phyloP scores from a whole-genome alignment of 1,140 invertebrate species.

The Philaenus spumarius region DNA sequence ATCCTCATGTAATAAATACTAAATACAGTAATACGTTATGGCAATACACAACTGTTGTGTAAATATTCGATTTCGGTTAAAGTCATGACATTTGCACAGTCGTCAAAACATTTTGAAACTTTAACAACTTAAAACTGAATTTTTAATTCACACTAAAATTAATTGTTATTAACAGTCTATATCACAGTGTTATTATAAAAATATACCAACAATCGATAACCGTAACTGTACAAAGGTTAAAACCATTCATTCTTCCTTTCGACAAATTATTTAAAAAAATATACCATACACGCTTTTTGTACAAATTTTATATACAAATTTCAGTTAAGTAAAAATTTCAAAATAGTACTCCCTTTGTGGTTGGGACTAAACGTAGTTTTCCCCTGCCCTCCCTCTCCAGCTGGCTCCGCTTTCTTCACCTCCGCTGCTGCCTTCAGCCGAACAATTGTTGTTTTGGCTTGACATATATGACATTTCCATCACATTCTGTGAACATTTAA shows the following conservation, averaged over 20 bases:
- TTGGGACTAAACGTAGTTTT: conserved; percentile 26
- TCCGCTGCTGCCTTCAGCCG: conserved; percentile 25
- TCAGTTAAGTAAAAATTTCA: neutral
- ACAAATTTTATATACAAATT: conserved; percentile 1
- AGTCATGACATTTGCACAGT: no score
- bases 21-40: no score
- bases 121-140: no score
- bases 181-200: conserved; percentile 14
- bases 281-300: neutral
- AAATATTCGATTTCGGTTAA: no score
- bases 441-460: conserved; percentile 52
- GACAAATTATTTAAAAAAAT: neutral
- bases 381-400: conserved; percentile 19
- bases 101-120: no score
- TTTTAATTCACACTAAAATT: no score
- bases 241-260: neutral
- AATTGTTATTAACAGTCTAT: conserved; percentile 2
- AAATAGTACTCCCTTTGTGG: neutral
- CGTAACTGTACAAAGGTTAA: neutral
- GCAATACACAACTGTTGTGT: no score
- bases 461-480: conserved; percentile 55
- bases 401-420: conserved; percentile 14
- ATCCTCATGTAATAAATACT: no score
- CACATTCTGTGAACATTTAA: conserved; percentile 26
- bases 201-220: conserved; percentile 1